phyloP scores from a whole-genome alignment of 1,140 invertebrate genomes.

The Arctopsyche grandis region DNA sequence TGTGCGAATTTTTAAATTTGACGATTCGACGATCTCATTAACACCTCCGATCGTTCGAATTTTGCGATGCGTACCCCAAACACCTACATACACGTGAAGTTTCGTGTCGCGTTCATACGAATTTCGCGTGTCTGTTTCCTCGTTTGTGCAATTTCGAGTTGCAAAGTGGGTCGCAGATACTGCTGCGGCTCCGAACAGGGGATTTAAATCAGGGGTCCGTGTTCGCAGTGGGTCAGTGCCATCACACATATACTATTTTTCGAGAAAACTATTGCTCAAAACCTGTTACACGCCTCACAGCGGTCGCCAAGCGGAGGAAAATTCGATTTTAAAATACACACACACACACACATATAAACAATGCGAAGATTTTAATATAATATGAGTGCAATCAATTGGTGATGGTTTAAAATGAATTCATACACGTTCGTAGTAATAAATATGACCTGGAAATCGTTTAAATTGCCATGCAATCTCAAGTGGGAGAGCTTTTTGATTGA shows the following conservation, averaged over 20 bases:
- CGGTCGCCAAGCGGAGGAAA: no score
- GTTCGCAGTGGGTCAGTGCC: not conserved
- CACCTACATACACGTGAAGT: no score
- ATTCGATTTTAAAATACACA: no score
- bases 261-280: no score
- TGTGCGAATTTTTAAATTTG: no score
- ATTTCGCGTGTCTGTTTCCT: not conserved
- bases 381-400: no score
- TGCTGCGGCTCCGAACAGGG: not conserved
- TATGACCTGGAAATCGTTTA: conserved; percentile 15
- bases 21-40: not conserved
- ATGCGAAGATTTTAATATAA: no score
- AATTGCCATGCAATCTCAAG: not conserved
- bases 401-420: no score
- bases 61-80: not conserved
- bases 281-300: no score
- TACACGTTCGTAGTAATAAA: not conserved
- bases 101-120: not conserved
- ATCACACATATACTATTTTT: not conserved
- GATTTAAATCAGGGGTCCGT: not conserved
- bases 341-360: no score
- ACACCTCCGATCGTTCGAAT: not conserved
- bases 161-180: not conserved
- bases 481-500: not conserved
- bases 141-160: not conserved